Evolutionary conservation across 2,888 invertebrate species (phyloP).

Genomic region (Drosophila nigricruria): DNA sequence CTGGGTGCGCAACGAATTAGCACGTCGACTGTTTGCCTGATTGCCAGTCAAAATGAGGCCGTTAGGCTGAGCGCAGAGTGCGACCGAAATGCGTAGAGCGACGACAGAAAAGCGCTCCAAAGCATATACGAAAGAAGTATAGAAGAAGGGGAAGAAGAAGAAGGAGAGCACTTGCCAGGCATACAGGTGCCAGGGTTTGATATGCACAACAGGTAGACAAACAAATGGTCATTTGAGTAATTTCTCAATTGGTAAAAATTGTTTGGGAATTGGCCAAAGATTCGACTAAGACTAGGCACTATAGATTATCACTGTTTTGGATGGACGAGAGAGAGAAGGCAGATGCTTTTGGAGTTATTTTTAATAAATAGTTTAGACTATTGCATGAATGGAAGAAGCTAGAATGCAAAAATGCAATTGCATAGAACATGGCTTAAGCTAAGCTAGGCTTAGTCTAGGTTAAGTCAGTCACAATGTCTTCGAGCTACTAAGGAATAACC

Average conservation of each 20-base stretch:
- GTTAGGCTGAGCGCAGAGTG: slow-evolving; percentile 22
- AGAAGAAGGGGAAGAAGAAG: not conserved
- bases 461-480: too few relatives aligned
- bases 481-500: too few relatives aligned
- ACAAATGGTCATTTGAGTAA: not conserved
- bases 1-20: slow-evolving; percentile 72
- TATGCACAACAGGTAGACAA: not conserved
- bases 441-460: not conserved
- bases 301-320: not conserved
- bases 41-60: slow-evolving; percentile 29
- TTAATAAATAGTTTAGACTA: too few relatives aligned
- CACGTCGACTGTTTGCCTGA: slow-evolving; percentile 61
- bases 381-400: not conserved
- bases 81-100: not conserved
- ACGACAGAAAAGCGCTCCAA: not conserved
- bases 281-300: not conserved
- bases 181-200: not conserved
- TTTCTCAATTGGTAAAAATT: not conserved
- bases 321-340: not conserved
- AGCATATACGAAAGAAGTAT: not conserved
- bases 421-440: too few relatives aligned
- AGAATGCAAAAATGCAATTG: too few relatives aligned
- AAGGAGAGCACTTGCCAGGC: not conserved
- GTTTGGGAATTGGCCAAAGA: not conserved
- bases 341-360: not conserved